Conservation (phyloP, 1,140 invertebrate genomes). For the Lepidurus packardi region DNA sequence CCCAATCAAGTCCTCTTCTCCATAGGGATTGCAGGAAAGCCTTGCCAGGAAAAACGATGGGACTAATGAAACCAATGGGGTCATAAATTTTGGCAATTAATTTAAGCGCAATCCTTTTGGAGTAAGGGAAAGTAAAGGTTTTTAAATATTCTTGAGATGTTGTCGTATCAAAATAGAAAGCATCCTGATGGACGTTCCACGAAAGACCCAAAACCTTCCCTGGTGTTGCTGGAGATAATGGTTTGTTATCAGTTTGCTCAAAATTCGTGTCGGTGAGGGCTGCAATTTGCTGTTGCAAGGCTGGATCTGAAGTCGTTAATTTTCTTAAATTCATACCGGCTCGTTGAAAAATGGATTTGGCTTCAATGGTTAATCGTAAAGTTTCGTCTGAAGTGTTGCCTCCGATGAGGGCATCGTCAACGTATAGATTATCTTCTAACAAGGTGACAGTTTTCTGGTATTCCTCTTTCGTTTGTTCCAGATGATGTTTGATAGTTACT, state of each 20-base stretch:
- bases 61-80: conserved; percentile 45
- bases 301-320: background rate
- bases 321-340: background rate
- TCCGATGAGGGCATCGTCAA: too few relatives aligned
- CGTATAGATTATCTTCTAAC: background rate
- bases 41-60: conserved; percentile 44
- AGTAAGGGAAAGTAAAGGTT: conserved; percentile 24
- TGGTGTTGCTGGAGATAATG: background rate
- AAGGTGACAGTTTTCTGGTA: background rate
- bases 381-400: background rate
- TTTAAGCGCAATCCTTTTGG: conserved; percentile 41
- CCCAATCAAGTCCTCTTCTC: conserved; percentile 46
- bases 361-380: background rate
- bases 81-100: conserved; percentile 44
- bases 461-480: too few relatives aligned
- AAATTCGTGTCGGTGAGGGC: background rate
- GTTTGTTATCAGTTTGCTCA: background rate
- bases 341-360: background rate
- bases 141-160: background rate
- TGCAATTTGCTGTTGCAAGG: background rate
- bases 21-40: conserved; percentile 47
- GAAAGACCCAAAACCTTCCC: background rate
- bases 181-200: background rate
- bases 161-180: background rate
- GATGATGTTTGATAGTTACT: too few relatives aligned